These are phyloP conservation scores for Poecilia latipinna DNA, from an alignment of 2,113 vertebrate species.

Conservation along the genomic window DNA sequence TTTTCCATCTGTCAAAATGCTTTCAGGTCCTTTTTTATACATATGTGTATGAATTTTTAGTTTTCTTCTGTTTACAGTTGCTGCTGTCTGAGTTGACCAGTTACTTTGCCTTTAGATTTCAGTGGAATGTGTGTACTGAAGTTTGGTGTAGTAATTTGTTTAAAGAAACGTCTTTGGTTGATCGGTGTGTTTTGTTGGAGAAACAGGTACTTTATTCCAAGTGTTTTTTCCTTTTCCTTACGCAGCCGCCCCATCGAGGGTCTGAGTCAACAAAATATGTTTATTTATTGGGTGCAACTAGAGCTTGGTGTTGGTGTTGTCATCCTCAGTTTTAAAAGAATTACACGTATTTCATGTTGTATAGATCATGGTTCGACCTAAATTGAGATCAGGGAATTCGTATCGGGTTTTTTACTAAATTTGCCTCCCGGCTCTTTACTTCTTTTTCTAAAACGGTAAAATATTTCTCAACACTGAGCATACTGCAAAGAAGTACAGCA, in stretches of 20 bases:
- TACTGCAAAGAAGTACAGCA: neutral
- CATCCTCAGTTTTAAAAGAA: neutral
- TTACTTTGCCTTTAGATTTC: conserved; percentile 18
- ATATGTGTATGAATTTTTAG: conserved; percentile 12
- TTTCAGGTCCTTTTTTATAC: conserved; percentile 28
- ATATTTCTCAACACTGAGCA: conserved; percentile 13
- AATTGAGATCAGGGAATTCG: conserved; percentile 26
- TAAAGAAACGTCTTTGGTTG: conserved; percentile 34
- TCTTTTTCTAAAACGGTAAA: conserved; percentile 27
- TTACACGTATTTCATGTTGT: neutral
- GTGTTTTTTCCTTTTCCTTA: conserved; percentile 26
- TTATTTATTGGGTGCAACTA: conserved; percentile 2
- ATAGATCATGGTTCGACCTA: conserved; percentile 25
- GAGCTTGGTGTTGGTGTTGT: conserved; percentile 9
- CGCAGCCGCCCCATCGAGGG: conserved; percentile 9
- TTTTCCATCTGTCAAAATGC: conserved; percentile 15
- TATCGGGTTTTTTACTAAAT: conserved; percentile 26
- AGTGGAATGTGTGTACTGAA: conserved; percentile 40
- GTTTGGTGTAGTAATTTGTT: conserved; percentile 39
- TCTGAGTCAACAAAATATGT: conserved; percentile 49
- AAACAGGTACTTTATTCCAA: conserved; percentile 16
- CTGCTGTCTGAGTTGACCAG: conserved; percentile 47
- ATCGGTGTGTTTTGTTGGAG: conserved; percentile 29
- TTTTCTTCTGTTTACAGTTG: conserved; percentile 30
- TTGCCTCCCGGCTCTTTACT: conserved; percentile 20